A percentile compares a stretch with the other conserved stretches of the same genome.
These are phyloP conservation scores for Henricia sp. DNA, from an alignment of 53 echinoderm and acorn worm species.

Conservation along the genomic window DNA sequence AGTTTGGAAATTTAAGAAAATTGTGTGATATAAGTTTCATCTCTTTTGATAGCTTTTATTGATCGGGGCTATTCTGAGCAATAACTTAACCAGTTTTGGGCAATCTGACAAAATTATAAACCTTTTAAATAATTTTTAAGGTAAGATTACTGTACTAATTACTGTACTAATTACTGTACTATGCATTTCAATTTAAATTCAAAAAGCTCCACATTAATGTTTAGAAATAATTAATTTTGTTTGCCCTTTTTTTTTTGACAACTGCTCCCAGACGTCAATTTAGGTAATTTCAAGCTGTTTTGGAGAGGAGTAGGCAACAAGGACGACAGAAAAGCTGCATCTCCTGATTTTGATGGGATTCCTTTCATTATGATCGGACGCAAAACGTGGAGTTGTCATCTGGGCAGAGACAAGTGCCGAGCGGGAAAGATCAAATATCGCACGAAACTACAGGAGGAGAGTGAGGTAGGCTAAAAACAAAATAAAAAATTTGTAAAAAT, in stretches of 20 bases:
- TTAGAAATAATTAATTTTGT: not conserved
- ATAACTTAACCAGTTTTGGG: no score
- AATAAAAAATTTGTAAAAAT: no score
- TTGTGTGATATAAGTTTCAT: no score
- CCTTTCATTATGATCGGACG: constrained; percentile 61
- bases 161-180: no score
- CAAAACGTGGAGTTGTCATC: constrained; percentile 55
- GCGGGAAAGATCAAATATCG: constrained; percentile 55
- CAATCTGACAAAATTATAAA: no score
- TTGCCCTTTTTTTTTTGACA: not conserved
- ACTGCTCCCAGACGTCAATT: constrained; percentile 17
- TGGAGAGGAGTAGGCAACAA: constrained; percentile 45
- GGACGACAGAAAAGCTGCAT: constrained; percentile 48
- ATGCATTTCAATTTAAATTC: no score
- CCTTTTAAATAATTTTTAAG: no score
- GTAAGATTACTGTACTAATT: no score
- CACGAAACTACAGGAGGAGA: constrained; percentile 50
- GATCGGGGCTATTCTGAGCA: no score
- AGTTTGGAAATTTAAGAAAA: no score
- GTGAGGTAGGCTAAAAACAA: not conserved
- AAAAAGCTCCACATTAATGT: not conserved
- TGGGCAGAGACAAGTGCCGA: constrained; percentile 52
- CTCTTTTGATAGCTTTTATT: no score
- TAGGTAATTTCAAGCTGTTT: constrained; percentile 42
- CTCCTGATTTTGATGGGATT: constrained; percentile 54